Evolutionary conservation across 1,140 invertebrate genomes (phyloP), one percentile per base, ranked within the genome.

Genomic region (Drosophila repleta): DNA sequence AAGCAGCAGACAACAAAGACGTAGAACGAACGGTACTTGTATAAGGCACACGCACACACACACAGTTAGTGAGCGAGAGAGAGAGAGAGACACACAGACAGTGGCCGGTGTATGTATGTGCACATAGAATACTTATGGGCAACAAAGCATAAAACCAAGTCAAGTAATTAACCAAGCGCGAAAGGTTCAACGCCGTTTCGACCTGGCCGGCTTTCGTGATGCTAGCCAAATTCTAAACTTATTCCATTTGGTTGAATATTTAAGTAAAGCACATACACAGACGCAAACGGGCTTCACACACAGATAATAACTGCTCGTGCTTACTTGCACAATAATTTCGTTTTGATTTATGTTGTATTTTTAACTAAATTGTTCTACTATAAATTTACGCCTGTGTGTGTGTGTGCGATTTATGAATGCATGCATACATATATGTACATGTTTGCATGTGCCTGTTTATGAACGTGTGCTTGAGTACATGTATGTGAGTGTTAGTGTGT

Each of bases 111-210:
- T 41, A 49, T 53, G 10, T n/a, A n/a, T 37, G 18, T 35, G 41
- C 17, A 35, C 53, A 60, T 57, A 64, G 61, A 72, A 48, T 57
- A 8, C 46, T 45, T 65, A 35, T 53, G 57, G 35, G 37, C 24
- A 72, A 41, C 60, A 65, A 77, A 49, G 53, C 81, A 84, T 75
- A 76, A 79, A 84, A 61, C 49, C 58, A 73, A 79, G 46, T 76
- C 58, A 73, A 79, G 46, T 80, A 84, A 85, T 84, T 80, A 85
- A 52, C 80, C 80, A 85, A 85, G 81, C 80, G 82, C 68, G 56
- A 84, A 84, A 65, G 62, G 82, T 81, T 84, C 77, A 85, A 74
- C 76, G 74, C 49, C 63, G 62, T 70, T 63, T 70, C 77, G 72
- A 62, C 71, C 53, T 77, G 63, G 60, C 66, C 53, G 73, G 45